Conservation (phyloP, 2,888 invertebrate genomes). For the Blera fallax region DNA sequence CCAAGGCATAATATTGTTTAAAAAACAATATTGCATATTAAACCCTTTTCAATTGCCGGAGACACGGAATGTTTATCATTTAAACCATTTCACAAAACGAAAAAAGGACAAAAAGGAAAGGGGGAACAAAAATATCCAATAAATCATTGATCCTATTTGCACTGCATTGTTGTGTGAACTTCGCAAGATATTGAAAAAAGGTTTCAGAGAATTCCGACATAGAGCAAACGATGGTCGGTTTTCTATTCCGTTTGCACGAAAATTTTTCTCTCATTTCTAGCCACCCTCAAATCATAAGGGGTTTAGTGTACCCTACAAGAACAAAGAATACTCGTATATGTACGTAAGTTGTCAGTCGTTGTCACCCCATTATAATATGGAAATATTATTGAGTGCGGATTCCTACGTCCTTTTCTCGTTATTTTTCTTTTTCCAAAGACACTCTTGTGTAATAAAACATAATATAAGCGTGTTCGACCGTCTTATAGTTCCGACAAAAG, state of each 20-base stretch:
- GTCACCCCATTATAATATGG: slow-evolving; percentile 67
- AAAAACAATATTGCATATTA: slow-evolving; percentile 69
- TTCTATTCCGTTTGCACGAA: slow-evolving; percentile 3
- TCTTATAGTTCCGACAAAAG: slow-evolving; percentile 13
- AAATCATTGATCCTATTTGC: slow-evolving; percentile 73
- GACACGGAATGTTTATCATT: slow-evolving; percentile 69
- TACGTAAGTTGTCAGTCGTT: slow-evolving; percentile 56
- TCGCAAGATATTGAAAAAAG: slow-evolving; percentile 20
- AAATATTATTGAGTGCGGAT: slow-evolving; percentile 61
- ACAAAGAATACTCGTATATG: slow-evolving; percentile 54
- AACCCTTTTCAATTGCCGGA: slow-evolving; percentile 65
- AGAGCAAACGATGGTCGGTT: slow-evolving; percentile 1
- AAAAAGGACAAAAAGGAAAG: slow-evolving; percentile 54
- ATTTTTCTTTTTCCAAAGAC: slow-evolving; percentile 37
- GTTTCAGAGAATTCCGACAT: slow-evolving; percentile 22
- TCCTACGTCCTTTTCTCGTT: slow-evolving; percentile 47
- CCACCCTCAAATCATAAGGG: slow-evolving; percentile 32
- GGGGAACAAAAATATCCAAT: slow-evolving; percentile 71
- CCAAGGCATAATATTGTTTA: slow-evolving; percentile 42
- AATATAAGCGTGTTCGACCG: slow-evolving; percentile 46
- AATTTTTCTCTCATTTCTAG: slow-evolving; percentile 12
- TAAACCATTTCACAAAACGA: slow-evolving; percentile 40
- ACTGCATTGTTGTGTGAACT: slow-evolving; percentile 68
- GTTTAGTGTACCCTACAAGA: slow-evolving; percentile 29
- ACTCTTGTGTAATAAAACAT: slow-evolving; percentile 62